Percentiles rank a stretch among this genome's conserved stretches.
Conservation (phyloP, 2,888 invertebrate species). For the Brachyopa scutellaris region DNA sequence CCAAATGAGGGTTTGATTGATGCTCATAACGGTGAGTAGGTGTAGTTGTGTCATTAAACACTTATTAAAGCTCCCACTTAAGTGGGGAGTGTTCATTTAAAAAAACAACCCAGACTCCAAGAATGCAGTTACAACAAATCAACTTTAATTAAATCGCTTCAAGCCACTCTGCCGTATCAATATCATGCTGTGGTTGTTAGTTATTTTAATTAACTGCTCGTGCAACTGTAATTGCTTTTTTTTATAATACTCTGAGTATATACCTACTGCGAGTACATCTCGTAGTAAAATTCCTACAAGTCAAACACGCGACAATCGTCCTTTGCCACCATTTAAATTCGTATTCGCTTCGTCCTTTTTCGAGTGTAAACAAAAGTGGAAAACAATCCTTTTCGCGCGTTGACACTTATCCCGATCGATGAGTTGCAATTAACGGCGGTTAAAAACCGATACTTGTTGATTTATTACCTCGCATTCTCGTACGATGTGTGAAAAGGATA, state of each 20-base stretch:
- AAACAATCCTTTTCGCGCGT: background rate
- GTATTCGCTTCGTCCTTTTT: slow-evolving; percentile 26
- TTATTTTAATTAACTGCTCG: slow-evolving; percentile 68
- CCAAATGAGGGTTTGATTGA: slow-evolving; percentile 69
- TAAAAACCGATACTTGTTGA: slow-evolving; percentile 59
- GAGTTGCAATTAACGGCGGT: slow-evolving; percentile 59
- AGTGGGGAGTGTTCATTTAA: too few relatives aligned
- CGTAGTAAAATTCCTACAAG: slow-evolving; percentile 15
- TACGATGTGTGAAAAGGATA: slow-evolving; percentile 64
- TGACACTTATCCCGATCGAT: slow-evolving; percentile 67
- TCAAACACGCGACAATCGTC: slow-evolving; percentile 36
- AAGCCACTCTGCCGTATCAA: background rate
- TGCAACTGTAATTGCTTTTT: slow-evolving; percentile 23
- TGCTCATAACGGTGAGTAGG: slow-evolving; percentile 11
- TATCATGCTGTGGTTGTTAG: slow-evolving; percentile 18
- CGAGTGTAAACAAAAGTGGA: slow-evolving; percentile 5
- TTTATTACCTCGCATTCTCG: slow-evolving; percentile 42
- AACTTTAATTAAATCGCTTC: slow-evolving; percentile 48
- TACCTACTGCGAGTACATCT: too few relatives aligned
- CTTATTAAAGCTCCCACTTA: too few relatives aligned
- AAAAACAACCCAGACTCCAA: background rate
- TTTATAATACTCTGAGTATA: slow-evolving; percentile 6
- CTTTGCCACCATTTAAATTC: slow-evolving; percentile 23
- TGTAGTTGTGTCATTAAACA: background rate
- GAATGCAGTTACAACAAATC: slow-evolving; percentile 44